Base-by-base conservation (phyloP, 2,113 vertebrate genomes). In the Meles meles region DNA sequence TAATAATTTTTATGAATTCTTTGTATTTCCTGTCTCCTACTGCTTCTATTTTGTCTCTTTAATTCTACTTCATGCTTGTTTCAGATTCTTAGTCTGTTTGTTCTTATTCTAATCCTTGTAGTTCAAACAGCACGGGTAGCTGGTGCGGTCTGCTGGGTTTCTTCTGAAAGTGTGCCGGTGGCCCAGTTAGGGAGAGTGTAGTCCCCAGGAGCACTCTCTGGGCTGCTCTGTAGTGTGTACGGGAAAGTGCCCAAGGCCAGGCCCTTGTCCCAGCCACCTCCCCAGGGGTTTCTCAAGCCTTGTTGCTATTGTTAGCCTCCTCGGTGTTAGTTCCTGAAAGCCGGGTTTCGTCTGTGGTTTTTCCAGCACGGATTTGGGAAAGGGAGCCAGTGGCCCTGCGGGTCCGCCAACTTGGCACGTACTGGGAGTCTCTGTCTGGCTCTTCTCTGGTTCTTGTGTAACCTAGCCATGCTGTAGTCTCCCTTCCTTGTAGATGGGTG, bases 1-100 rank as follows among this genome's bases (percentile, higher is more conserved):
- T 76, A 71, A 7, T 57, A 82, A 82, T 97, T 96, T 96, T 65
- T 72, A 49, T 34, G 59, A 81, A 18, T 55, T 83, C 72, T 83
- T 59, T 52, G 67, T 71, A 59, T 49, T 81, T 80, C n/a, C 84
- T 71, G 17, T 88, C 90, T 96, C 29, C 2, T 49, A 44, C 61
- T 34, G 49, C 81, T 87, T 94, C 85, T 90, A 3, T 76, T 61
- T 93, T 72, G 44, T 72, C 21, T 63, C 83, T 81, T 87, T 95
- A n/a, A 39, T 83, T 79, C 23, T 61, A 47, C 31, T 27, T 31
- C n/a, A 88, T n/a, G 55, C 29, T 90, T 67, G 23, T 87, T 90
- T 92, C 29, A 34, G 37, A n/a, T 55, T 79, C 34, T 52, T 14
- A 9, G 34, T 65, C 87, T 83, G 31, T 89, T 94, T 65, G 85